These are phyloP conservation scores for Zootermopsis nevadensis DNA, from an alignment of 2,888 invertebrate genomes.

Conservation along the genomic window DNA sequence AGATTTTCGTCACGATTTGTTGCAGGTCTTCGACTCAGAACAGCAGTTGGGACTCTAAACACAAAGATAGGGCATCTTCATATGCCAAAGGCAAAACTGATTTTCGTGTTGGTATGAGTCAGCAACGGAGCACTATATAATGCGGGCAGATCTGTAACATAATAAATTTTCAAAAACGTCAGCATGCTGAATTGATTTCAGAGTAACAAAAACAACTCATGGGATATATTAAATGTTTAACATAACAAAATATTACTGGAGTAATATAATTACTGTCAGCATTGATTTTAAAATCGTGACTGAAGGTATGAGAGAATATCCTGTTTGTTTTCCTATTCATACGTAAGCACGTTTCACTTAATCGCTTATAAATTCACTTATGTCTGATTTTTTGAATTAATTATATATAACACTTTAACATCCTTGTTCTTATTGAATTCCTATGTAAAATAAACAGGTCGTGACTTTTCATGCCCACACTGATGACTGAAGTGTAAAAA, in stretches of 20 bases:
- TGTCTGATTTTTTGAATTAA: neutral
- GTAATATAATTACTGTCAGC: slow-evolving; percentile 14
- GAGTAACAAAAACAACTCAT: neutral
- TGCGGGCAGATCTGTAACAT: neutral
- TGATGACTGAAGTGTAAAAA: neutral
- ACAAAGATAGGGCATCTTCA: neutral
- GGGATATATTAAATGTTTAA: neutral
- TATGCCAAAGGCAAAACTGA: neutral
- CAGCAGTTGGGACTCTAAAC: neutral
- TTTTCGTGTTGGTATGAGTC: neutral
- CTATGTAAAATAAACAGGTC: neutral
- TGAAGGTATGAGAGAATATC: neutral
- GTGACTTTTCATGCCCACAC: slow-evolving; percentile 14
- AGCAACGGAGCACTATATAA: neutral
- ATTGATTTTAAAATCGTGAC: slow-evolving; percentile 19
- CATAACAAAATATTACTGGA: neutral
- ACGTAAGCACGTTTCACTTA: neutral
- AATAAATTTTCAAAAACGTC: neutral
- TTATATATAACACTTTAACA: neutral
- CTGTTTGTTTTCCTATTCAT: neutral
- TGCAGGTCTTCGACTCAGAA: neutral
- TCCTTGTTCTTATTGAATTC: slow-evolving; percentile 2
- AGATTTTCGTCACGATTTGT: neutral
- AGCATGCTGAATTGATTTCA: neutral
- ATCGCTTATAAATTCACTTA: slow-evolving; percentile 26